Conservation (phyloP, 2,797 vertebrate genomes). For the Tolypeutes matacus region DNA sequence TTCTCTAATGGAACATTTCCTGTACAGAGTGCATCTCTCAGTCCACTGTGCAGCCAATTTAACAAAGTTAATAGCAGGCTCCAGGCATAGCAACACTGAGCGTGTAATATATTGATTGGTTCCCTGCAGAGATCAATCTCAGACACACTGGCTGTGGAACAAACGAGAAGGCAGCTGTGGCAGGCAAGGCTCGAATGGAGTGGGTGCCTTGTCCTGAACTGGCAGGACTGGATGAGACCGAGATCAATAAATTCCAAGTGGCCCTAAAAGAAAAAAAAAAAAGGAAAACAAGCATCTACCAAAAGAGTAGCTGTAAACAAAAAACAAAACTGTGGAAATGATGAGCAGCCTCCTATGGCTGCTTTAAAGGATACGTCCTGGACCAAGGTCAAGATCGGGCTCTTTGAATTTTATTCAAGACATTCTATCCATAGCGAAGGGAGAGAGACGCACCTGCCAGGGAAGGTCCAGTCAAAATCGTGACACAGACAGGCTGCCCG, state of each 20-base stretch:
- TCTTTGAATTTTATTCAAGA: not conserved
- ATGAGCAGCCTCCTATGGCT: not conserved
- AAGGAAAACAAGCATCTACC: not conserved
- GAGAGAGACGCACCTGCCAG: not conserved
- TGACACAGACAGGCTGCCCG: not conserved
- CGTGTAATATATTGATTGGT: not conserved
- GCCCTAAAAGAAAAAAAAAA: not conserved
- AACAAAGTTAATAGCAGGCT: not conserved
- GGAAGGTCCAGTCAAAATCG: too few species aligned
- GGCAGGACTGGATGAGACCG: not conserved
- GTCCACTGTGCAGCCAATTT: not conserved
- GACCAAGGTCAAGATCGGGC: not conserved
- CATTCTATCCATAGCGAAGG: rapidly evolving
- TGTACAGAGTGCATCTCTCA: not conserved
- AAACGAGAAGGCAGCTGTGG: not conserved
- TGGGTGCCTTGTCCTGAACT: not conserved
- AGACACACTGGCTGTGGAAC: too few species aligned
- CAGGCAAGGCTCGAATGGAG: too few species aligned
- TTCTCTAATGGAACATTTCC: not conserved
- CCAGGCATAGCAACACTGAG: not conserved
- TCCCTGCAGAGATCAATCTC: not conserved
- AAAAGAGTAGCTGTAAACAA: not conserved
- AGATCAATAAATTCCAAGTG: not conserved
- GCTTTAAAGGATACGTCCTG: not conserved
- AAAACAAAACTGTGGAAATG: not conserved